Evolutionary conservation across 1,140 invertebrate species (phyloP), one percentile per base, ranked within the genome.

Genomic region (Zaprionus davidi): DNA sequence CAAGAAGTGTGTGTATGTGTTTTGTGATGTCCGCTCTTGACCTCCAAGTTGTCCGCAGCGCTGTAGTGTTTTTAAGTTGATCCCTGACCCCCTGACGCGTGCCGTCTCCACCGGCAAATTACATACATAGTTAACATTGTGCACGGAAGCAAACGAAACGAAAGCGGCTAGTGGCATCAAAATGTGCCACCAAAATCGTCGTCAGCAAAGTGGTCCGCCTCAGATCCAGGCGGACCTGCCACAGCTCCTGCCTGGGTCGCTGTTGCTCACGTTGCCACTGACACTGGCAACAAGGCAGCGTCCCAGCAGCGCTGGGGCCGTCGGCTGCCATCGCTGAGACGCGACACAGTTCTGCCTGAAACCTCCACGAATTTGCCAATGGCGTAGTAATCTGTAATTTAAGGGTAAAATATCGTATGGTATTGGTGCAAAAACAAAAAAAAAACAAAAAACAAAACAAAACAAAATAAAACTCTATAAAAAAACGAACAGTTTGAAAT

Each of bases 381-480:
- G 77, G 86, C 79, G 67, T 71, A 91, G 85, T 91, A 91, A 85
- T 86, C 88, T 92, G 41, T 85, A 80, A 90, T 85, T 86, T 92
- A 92, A 92, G 91, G 91, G 91, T 92, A 92, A 92, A 92, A 92
- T 92, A 92, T 92, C 91, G 91, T 80, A 91, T 85, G 82, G 91
- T 92, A 92, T 92, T 92, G 91, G 91, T 92, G 91, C 81, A 79
- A 90, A 83, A 81, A 38, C 67, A 46, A 46, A 31, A 38, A 73
- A 70, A 31, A 31, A 1, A 26, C 76, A 78, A 90, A 83, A 78
- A 46, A 70, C 28, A 28, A 26, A 69, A 74, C 22, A 69, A 67
- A 5, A 24, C 62, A 66, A 71, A 55, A 76, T 22, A 46, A 17
- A 24, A 55, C 62, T 58, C 13, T 34, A 41, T n/a, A 13, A 55